Percentiles rank a stretch among this genome's conserved stretches.
phyloP scores from a whole-genome alignment of 2,113 vertebrate species.

The Diadophis punctatus region DNA sequence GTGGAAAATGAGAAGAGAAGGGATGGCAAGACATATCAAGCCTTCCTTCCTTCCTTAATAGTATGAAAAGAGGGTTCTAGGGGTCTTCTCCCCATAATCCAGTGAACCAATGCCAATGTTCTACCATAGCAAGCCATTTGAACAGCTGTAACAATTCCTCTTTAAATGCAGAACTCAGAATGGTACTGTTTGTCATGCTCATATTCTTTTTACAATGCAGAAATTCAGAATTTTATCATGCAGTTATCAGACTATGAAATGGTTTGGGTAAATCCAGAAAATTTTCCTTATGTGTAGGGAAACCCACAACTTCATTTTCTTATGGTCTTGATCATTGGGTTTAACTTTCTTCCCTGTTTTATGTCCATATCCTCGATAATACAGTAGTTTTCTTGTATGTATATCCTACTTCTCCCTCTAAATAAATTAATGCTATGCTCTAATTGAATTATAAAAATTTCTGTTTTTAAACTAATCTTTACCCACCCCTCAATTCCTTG shows the following conservation, averaged over 20 bases:
- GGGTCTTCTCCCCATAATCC: neutral
- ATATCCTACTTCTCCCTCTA: neutral
- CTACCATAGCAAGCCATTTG: neutral
- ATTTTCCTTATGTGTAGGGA: neutral
- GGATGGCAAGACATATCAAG: neutral
- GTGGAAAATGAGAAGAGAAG: neutral
- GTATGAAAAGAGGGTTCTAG: neutral
- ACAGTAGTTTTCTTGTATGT: neutral
- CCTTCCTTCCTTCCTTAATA: neutral
- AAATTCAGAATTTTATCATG: neutral
- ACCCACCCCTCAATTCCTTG: constrained; percentile 20
- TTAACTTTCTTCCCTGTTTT: neutral
- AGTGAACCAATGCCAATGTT: neutral
- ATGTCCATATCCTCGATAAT: rapidly evolving
- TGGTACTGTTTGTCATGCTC: neutral
- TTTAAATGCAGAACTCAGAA: neutral
- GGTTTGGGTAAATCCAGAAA: neutral
- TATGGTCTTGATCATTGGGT: neutral
- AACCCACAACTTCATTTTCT: neutral
- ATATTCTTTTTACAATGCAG: neutral
- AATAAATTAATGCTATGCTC: constrained; percentile 9
- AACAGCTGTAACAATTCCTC: neutral
- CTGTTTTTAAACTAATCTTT: constrained; percentile 51
- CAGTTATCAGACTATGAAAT: neutral
- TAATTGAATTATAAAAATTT: constrained; percentile 20